phyloP scores from a whole-genome alignment of 2,797 vertebrate species.

The Natrix natrix region DNA sequence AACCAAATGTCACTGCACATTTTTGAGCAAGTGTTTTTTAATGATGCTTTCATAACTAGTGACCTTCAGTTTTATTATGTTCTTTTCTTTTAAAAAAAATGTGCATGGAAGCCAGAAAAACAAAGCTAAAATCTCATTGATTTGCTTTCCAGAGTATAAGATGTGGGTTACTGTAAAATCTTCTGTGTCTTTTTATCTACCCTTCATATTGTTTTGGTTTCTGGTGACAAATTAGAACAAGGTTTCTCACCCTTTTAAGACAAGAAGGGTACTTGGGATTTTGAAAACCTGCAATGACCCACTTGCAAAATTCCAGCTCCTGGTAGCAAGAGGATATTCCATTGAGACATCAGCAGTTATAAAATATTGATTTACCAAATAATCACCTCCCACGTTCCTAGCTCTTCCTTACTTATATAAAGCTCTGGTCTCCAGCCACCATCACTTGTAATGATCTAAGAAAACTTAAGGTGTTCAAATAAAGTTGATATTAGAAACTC shows the following conservation, averaged over 20 bases:
- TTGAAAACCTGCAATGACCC: neutral
- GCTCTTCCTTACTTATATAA: neutral
- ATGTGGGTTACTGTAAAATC: neutral
- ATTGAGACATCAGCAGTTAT: neutral
- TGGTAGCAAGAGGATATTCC: neutral
- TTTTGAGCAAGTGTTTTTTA: slow-evolving; percentile 35
- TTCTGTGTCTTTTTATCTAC: neutral
- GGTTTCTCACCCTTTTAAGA: neutral
- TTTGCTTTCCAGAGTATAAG: slow-evolving; percentile 23
- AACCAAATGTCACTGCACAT: neutral
- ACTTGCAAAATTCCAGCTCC: neutral
- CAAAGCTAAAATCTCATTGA: neutral
- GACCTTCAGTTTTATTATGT: slow-evolving; percentile 22
- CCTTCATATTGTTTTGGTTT: neutral
- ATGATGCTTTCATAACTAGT: slow-evolving; percentile 31
- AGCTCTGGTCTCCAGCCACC: neutral
- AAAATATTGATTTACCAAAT: neutral
- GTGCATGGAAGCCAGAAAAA: neutral
- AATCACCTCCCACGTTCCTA: neutral
- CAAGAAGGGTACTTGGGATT: neutral
- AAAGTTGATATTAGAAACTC: neutral
- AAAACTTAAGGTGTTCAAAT: neutral
- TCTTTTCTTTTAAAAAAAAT: neutral
- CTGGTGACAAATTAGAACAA: neutral
- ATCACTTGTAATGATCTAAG: neutral